phyloP scores from a whole-genome alignment of 1,140 invertebrate species.

The Phymastichus coffea region DNA sequence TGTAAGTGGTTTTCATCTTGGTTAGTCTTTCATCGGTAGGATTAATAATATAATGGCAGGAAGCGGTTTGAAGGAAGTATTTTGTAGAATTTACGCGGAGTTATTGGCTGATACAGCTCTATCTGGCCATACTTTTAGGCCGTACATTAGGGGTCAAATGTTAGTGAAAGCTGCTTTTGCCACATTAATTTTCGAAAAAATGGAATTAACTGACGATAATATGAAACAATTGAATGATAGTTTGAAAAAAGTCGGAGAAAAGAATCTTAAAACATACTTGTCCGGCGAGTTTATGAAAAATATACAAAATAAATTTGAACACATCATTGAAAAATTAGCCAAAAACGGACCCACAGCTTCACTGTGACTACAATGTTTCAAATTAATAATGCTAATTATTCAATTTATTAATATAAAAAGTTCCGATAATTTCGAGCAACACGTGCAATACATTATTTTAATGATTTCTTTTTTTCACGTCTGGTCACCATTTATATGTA shows the following conservation, averaged over 20 bases:
- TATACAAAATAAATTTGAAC: not conserved
- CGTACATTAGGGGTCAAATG: slow-evolving; percentile 50
- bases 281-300: not conserved
- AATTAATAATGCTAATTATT: slow-evolving; percentile 27
- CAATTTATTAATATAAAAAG: slow-evolving; percentile 28
- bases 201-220: not conserved
- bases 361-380: slow-evolving; percentile 23
- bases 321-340: not conserved
- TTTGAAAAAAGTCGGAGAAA: not conserved
- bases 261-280: not conserved
- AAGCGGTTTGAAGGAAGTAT: slow-evolving; percentile 45
- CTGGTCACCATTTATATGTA: slow-evolving; percentile 52
- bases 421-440: slow-evolving; percentile 27
- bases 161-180: not conserved
- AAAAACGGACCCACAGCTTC: not conserved
- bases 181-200: not conserved
- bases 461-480: slow-evolving; percentile 40
- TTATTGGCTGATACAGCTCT: slow-evolving; percentile 46
- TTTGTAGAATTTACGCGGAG: slow-evolving; percentile 36
- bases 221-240: not conserved
- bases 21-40: slow-evolving; percentile 47
- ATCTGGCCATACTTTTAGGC: slow-evolving; percentile 45
- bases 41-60: slow-evolving; percentile 47
- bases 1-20: slow-evolving; percentile 42
- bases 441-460: slow-evolving; percentile 15